Percentiles rank a stretch among this genome's conserved stretches.
These are phyloP conservation scores for Sterrhoptilus dennistouni DNA, from an alignment of 2,113 vertebrate genomes.

Conservation along the genomic window DNA sequence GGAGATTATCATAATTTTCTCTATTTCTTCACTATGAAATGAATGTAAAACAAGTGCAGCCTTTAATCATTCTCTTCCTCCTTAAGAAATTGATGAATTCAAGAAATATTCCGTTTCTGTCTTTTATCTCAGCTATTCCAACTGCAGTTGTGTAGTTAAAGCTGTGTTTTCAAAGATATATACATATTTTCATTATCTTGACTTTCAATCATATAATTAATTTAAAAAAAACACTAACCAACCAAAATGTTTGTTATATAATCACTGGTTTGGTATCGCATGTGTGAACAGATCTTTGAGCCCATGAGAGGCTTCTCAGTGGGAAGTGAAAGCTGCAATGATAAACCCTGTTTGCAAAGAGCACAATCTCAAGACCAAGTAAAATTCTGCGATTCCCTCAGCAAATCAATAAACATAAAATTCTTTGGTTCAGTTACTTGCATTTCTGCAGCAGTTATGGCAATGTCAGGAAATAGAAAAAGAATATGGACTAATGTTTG, in stretches of 20 bases:
- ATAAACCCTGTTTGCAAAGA: not conserved
- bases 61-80: not conserved
- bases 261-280: accelerated
- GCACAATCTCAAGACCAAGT: not conserved
- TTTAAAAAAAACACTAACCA: not conserved
- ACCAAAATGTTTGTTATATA: not conserved
- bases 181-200: not conserved
- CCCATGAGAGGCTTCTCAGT: not conserved
- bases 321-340: not conserved
- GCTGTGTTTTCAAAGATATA: not conserved
- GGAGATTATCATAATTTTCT: not conserved
- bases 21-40: not conserved
- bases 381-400: not conserved
- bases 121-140: not conserved
- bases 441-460: not conserved
- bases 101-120: not conserved
- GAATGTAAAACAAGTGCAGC: not conserved
- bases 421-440: not conserved
- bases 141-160: not conserved
- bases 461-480: not conserved
- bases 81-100: not conserved
- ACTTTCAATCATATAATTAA: not conserved
- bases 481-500: not conserved
- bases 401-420: not conserved
- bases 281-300: not conserved